Conservation (phyloP, 2,888 invertebrate genomes). For the Isotomurus palustris region DNA sequence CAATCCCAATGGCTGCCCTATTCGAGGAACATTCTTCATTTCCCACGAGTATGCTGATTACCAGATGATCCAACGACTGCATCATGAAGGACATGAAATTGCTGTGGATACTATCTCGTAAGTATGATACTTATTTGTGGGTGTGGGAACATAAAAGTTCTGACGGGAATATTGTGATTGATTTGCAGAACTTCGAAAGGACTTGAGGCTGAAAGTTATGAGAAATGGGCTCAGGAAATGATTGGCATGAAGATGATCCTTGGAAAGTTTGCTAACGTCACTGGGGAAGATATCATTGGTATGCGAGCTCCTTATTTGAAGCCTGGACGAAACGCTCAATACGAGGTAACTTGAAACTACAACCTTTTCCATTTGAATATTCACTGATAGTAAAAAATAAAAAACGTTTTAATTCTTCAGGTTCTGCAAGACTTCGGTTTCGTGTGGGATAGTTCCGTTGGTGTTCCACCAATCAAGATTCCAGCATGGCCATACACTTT, state of each 20-base stretch:
- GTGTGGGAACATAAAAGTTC: neutral
- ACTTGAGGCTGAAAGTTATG: conserved; percentile 81
- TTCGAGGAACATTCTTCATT: conserved; percentile 87
- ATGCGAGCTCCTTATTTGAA: conserved; percentile 85
- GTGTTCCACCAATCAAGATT: conserved; percentile 70
- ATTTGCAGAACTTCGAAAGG: conserved; percentile 65
- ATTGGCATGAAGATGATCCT: conserved; percentile 88
- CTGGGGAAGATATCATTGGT: conserved; percentile 75
- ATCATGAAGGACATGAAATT: conserved; percentile 83
- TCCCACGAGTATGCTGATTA: conserved; percentile 88
- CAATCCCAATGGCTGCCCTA: conserved; percentile 84
- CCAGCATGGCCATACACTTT: conserved; percentile 93
- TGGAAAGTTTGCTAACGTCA: conserved; percentile 73
- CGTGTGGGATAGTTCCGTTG: conserved; percentile 87
- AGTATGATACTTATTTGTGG: conserved; percentile 50
- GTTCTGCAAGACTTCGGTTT: conserved; percentile 88
- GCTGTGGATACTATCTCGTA: conserved; percentile 68
- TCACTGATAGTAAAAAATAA: neutral
- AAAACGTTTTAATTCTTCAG: conserved; percentile 50
- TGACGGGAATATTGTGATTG: neutral
- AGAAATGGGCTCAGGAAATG: conserved; percentile 92
- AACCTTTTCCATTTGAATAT: neutral
- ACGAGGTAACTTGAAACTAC: conserved; percentile 60
- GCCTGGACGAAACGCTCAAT: conserved; percentile 88
- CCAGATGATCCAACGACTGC: conserved; percentile 82